These are phyloP conservation scores for Heliocidaris tuberculata DNA, from an alignment of 35 echinoderm and acorn worm genomes.

Conservation along the genomic window DNA sequence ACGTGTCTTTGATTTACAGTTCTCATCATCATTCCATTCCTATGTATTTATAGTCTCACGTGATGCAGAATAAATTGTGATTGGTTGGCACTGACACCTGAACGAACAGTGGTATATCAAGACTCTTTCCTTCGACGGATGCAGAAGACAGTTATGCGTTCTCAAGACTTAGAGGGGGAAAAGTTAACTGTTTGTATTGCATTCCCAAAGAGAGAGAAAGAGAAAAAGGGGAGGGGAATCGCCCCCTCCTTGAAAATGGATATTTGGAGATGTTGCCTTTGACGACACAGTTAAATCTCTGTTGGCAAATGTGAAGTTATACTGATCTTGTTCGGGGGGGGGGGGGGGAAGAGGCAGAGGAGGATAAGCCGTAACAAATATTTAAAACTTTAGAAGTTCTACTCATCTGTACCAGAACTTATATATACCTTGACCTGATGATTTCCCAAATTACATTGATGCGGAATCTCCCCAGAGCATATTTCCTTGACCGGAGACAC, in stretches of 20 bases:
- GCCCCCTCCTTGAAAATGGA: too few species aligned
- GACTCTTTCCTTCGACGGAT: background rate
- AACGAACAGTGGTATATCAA: background rate
- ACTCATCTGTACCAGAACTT: background rate
- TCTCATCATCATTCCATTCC: background rate
- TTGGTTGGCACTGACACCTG: background rate
- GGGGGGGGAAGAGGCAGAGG: background rate
- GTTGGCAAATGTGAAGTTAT: too few species aligned
- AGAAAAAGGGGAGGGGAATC: too few species aligned
- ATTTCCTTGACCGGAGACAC: background rate
- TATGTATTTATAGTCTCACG: background rate
- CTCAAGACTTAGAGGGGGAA: too few species aligned
- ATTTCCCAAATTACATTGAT: background rate
- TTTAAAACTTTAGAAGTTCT: background rate
- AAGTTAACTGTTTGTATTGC: too few species aligned
- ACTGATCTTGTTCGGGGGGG: background rate
- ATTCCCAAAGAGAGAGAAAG: too few species aligned
- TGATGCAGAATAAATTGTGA: constrained; percentile 11
- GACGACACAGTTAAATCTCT: too few species aligned
- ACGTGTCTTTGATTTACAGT: background rate
- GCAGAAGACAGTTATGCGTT: background rate
- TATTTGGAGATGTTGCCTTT: too few species aligned
- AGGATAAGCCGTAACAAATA: background rate
- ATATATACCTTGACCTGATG: background rate
- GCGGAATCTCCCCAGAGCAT: background rate